phyloP scores from a whole-genome alignment of 2,888 invertebrate genomes.

The Antheraea yamamai region DNA sequence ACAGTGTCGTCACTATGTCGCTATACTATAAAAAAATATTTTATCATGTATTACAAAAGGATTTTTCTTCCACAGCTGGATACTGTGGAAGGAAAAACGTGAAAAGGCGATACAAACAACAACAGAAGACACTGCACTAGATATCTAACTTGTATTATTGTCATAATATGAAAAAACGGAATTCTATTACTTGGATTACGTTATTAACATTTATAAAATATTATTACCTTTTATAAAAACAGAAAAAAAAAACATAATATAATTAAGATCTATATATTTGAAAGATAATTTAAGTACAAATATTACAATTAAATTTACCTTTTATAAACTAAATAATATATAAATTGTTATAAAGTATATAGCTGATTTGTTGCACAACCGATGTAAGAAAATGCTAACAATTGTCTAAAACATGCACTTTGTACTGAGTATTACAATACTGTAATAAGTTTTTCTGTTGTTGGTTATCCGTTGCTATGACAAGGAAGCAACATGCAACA shows the following conservation, averaged over 20 bases:
- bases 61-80: not conserved
- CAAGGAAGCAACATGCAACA: no score
- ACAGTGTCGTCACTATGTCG: no score
- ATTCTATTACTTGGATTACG: not conserved
- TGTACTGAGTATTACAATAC: no score
- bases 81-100: not conserved
- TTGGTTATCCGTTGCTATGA: no score
- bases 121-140: not conserved
- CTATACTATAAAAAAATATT: no score
- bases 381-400: not conserved
- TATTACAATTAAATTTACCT: not conserved
- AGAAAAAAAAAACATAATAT: not conserved
- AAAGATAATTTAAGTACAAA: not conserved
- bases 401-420: not conserved
- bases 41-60: not conserved
- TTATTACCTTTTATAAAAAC: not conserved
- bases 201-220: not conserved
- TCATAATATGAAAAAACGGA: not conserved
- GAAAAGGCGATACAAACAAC: not conserved
- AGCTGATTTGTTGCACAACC: not conserved
- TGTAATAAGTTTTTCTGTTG: no score
- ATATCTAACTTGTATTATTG: not conserved
- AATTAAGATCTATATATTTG: not conserved
- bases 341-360: not conserved
- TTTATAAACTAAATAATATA: not conserved